These are phyloP conservation scores for Sciurus carolinensis DNA, from an alignment of 2,797 vertebrate genomes.

Conservation along the genomic window DNA sequence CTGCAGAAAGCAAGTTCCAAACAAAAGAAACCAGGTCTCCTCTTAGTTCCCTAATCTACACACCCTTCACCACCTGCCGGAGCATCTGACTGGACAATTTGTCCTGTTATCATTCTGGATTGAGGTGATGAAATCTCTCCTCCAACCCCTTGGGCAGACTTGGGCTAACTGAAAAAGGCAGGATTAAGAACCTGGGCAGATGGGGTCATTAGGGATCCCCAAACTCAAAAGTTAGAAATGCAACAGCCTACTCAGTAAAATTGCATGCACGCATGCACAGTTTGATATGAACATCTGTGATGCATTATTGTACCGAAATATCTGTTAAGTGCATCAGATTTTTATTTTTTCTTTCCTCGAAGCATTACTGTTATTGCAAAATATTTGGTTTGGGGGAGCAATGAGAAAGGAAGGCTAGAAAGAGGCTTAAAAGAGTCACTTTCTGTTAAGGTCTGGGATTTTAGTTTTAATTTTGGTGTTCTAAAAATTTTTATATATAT, in stretches of 20 bases:
- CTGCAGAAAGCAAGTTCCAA: slow-evolving; percentile 53
- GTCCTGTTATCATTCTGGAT: slow-evolving; percentile 89
- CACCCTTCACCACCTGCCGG: slow-evolving; percentile 88
- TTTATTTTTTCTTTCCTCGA: slow-evolving; percentile 89
- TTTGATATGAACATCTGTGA: slow-evolving; percentile 91
- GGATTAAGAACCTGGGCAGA: slow-evolving; percentile 47
- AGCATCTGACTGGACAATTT: slow-evolving; percentile 88
- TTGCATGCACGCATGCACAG: slow-evolving; percentile 84
- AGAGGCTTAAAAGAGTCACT: slow-evolving; percentile 77
- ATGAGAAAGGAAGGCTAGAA: slow-evolving; percentile 66
- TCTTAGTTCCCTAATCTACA: slow-evolving; percentile 73
- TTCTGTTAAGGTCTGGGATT: slow-evolving; percentile 79
- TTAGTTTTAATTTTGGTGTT: slow-evolving; percentile 72
- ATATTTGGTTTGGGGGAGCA: slow-evolving; percentile 69
- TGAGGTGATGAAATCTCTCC: slow-evolving; percentile 80
- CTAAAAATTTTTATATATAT: slow-evolving; percentile 19
- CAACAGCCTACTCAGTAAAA: slow-evolving; percentile 84
- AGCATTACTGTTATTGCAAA: slow-evolving; percentile 87
- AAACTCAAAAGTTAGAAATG: slow-evolving; percentile 84
- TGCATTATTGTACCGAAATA: slow-evolving; percentile 89
- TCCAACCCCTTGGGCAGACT: slow-evolving; percentile 48
- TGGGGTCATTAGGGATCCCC: slow-evolving; percentile 63
- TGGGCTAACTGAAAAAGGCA: slow-evolving; percentile 37
- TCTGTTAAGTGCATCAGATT: slow-evolving; percentile 89
- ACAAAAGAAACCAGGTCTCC: slow-evolving; percentile 73